These are phyloP conservation scores for Etia nguti DNA, from an alignment of 2,113 vertebrate genomes.

Conservation along the genomic window DNA sequence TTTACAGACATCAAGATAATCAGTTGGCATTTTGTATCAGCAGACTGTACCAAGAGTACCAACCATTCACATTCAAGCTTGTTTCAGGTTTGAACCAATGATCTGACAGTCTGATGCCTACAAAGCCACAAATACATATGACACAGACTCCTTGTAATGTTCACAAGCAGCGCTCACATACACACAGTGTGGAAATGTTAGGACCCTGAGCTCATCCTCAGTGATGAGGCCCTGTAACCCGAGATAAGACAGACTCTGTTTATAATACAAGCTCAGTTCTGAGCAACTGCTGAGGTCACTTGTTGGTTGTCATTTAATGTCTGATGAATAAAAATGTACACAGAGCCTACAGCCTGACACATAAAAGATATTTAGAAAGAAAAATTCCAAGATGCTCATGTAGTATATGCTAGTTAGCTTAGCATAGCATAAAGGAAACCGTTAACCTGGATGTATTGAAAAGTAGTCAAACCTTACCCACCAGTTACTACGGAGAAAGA, in stretches of 20 bases:
- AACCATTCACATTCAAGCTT: neutral
- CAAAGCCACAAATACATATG: constrained; percentile 28
- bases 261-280: neutral
- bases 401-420: neutral
- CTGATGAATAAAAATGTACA: neutral
- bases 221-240: constrained; percentile 4
- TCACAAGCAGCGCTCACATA: neutral
- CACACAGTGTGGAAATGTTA: constrained; percentile 14
- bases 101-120: neutral
- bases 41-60: neutral
- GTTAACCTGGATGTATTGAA: neutral
- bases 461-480: neutral
- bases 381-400: neutral
- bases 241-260: neutral
- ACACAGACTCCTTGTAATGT: constrained; percentile 34
- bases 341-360: neutral
- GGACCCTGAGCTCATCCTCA: constrained; percentile 35
- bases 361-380: neutral
- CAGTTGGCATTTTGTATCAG: neutral
- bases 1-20: neutral
- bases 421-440: neutral
- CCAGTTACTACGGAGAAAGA: neutral
- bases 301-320: neutral
- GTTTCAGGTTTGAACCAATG: neutral
- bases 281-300: neutral